Percentiles rank a stretch among this genome's conserved stretches.
phyloP scores from a whole-genome alignment of 2,888 invertebrate species.

The Pterostichus madidus region DNA sequence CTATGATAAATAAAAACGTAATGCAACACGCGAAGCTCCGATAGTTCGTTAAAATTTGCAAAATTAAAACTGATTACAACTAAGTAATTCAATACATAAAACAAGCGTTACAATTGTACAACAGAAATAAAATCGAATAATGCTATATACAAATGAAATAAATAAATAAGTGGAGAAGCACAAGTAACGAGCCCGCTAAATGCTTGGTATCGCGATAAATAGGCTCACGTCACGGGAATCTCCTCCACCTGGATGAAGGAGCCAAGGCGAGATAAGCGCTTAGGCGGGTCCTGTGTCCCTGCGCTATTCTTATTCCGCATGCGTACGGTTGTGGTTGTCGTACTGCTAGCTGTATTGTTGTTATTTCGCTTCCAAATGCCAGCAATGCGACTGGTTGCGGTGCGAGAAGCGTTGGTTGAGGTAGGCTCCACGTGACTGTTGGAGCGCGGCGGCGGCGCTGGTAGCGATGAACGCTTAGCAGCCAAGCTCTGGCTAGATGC shows the following conservation, averaged over 20 bases:
- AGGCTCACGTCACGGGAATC: conserved; percentile 59
- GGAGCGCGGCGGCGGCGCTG: conserved; percentile 75
- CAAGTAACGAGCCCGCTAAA: conserved; percentile 14
- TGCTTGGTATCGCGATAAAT: background rate
- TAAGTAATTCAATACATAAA: conserved; percentile 24
- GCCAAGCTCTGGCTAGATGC: conserved; percentile 80
- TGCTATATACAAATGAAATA: conserved; percentile 45
- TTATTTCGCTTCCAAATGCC: conserved; percentile 87
- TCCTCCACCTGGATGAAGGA: conserved; percentile 78
- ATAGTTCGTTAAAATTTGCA: conserved; percentile 30
- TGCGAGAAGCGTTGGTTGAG: conserved; percentile 77
- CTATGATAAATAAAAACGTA: conserved; percentile 45
- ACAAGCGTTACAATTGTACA: conserved; percentile 46
- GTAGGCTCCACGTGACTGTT: conserved; percentile 82
- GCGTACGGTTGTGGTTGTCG: conserved; percentile 65
- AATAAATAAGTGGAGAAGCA: conserved; percentile 39
- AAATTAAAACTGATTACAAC: conserved; percentile 37
- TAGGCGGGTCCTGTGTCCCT: conserved; percentile 73
- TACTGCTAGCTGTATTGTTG: conserved; percentile 8
- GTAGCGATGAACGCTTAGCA: conserved; percentile 68
- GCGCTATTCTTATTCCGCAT: conserved; percentile 70
- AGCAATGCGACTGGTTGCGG: conserved; percentile 89
- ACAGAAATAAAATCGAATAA: conserved; percentile 46
- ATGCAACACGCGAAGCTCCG: conserved; percentile 19
- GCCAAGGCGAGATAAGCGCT: conserved; percentile 78